Conservation (phyloP, 2,113 vertebrate species). For the Anas platyrhynchos region DNA sequence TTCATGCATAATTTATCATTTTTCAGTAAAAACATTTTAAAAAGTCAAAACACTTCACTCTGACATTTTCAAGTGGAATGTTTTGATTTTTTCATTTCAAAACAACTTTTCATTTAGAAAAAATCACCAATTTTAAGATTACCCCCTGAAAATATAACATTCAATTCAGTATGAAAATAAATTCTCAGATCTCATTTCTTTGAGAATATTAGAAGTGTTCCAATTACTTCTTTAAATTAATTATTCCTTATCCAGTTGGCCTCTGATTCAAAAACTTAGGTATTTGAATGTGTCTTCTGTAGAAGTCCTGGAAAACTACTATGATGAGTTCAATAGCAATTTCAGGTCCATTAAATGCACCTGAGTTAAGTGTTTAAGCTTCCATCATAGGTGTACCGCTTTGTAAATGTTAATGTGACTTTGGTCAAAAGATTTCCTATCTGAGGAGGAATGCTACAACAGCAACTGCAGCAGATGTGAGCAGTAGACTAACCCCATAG, state of each 20-base stretch:
- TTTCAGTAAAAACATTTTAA: slow-evolving; percentile 48
- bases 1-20: slow-evolving; percentile 66
- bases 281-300: background rate
- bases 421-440: background rate
- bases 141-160: background rate
- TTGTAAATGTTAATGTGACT: background rate
- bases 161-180: background rate
- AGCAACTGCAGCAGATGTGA: background rate
- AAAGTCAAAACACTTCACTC: slow-evolving; percentile 66
- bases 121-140: background rate
- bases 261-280: background rate
- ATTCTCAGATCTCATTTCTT: background rate
- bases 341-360: background rate
- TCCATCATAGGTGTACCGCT: background rate
- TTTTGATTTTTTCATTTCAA: slow-evolving; percentile 59
- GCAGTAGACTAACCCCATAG: background rate
- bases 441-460: background rate
- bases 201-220: background rate
- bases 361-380: background rate
- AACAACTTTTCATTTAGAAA: slow-evolving; percentile 59
- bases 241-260: background rate
- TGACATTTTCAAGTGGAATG: slow-evolving; percentile 59
- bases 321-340: background rate
- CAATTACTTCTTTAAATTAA: background rate
- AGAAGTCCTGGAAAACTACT: background rate